A percentile compares a stretch with the other conserved stretches of the same genome.
phyloP scores from a whole-genome alignment of 2,113 vertebrate genomes.

The Rhynchopsitta pachyrhyncha region DNA sequence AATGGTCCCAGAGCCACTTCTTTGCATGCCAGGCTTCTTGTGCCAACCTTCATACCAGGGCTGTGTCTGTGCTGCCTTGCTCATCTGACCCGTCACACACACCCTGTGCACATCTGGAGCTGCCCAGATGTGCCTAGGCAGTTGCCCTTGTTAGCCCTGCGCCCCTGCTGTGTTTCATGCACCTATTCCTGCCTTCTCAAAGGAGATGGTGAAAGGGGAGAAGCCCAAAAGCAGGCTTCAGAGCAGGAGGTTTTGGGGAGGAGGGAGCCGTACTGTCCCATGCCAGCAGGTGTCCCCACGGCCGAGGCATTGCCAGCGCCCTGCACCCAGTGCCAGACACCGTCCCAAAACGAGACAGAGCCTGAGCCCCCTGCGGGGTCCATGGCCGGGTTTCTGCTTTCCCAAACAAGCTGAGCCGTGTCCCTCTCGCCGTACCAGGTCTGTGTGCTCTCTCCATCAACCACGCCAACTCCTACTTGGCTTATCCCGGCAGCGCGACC shows the following conservation, averaged over 20 bases:
- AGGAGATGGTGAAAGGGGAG: not conserved
- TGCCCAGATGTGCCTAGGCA: not conserved
- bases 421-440: slow-evolving; percentile 71
- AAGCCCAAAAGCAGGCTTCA: not conserved
- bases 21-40: not conserved
- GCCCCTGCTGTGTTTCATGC: not conserved
- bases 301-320: not conserved
- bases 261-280: not conserved
- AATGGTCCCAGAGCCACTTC: not conserved
- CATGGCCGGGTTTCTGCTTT: not conserved
- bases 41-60: fast-evolving
- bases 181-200: not conserved
- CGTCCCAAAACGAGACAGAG: not conserved
- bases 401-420: not conserved
- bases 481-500: slow-evolving; percentile 88
- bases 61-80: fast-evolving
- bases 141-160: not conserved
- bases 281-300: slow-evolving; percentile 68
- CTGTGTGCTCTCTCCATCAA: slow-evolving; percentile 93
- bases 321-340: not conserved
- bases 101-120: not conserved
- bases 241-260: not conserved
- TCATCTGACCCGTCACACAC: not conserved
- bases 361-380: not conserved
- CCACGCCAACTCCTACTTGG: slow-evolving; percentile 94